A percentile compares a stretch with the other conserved stretches of the same genome.
Conservation (phyloP, 2,113 vertebrate genomes). For the Rhinolophus ferrumequinum region DNA sequence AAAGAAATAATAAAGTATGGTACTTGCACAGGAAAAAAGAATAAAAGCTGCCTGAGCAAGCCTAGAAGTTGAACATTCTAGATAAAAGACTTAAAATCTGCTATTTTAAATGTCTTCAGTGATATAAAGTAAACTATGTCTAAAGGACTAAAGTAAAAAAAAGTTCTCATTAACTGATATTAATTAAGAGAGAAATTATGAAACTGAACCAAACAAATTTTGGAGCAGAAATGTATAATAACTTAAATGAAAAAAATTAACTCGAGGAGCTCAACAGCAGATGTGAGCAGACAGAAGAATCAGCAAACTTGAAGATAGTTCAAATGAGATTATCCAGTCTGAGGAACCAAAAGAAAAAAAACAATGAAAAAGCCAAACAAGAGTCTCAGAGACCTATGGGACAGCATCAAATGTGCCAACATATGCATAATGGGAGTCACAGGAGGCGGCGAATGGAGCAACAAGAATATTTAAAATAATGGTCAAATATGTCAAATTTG, state of each 20-base stretch:
- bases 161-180: neutral
- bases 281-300: neutral
- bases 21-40: neutral
- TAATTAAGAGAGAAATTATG: constrained; percentile 1
- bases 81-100: neutral
- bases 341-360: neutral
- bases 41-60: neutral
- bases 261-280: neutral
- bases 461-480: neutral
- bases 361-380: neutral
- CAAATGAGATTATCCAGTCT: neutral
- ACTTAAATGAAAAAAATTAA: constrained; percentile 14
- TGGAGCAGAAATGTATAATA: neutral
- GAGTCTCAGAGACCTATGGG: neutral
- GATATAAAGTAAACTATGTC: neutral
- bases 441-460: neutral
- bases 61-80: neutral
- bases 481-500: neutral
- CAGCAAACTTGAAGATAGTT: neutral
- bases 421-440: neutral
- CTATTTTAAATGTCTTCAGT: neutral
- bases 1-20: neutral
- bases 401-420: neutral
- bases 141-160: constrained; percentile 20
- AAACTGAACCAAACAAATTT: neutral